phyloP scores from a whole-genome alignment of 2,888 invertebrate genomes.

The Elegia similella region DNA sequence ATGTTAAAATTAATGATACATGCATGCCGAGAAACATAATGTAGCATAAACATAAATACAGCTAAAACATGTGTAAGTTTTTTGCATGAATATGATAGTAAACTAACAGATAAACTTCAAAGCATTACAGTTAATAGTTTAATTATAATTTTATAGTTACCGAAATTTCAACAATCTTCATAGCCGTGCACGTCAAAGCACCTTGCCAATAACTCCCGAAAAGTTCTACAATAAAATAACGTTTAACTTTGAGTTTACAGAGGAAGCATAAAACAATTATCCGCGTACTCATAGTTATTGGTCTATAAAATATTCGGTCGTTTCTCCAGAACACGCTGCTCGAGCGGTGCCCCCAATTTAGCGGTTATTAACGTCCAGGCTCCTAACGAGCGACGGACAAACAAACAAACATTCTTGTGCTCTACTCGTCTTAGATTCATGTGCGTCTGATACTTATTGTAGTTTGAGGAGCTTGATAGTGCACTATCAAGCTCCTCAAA shows the following conservation, averaged over 20 bases:
- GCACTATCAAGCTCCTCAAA: too few relatives aligned
- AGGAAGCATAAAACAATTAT: conserved; percentile 4
- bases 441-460: background rate
- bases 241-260: background rate
- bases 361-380: conserved; percentile 53
- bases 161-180: background rate
- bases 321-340: conserved; percentile 3
- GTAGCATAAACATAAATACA: too few relatives aligned
- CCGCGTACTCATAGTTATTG: conserved; percentile 1
- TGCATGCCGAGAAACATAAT: too few relatives aligned
- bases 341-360: conserved; percentile 62
- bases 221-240: background rate
- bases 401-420: conserved; percentile 25
- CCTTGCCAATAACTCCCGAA: background rate
- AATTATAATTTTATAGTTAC: too few relatives aligned
- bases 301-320: conserved; percentile 6
- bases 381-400: conserved; percentile 42
- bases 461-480: too few relatives aligned
- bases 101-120: too few relatives aligned
- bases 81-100: too few relatives aligned
- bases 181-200: background rate
- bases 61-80: too few relatives aligned
- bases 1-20: too few relatives aligned
- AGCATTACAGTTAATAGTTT: too few relatives aligned
- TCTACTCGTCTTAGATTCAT: background rate